phyloP scores from a whole-genome alignment of 2,888 invertebrate genomes.

The Tortricodes alternella region DNA sequence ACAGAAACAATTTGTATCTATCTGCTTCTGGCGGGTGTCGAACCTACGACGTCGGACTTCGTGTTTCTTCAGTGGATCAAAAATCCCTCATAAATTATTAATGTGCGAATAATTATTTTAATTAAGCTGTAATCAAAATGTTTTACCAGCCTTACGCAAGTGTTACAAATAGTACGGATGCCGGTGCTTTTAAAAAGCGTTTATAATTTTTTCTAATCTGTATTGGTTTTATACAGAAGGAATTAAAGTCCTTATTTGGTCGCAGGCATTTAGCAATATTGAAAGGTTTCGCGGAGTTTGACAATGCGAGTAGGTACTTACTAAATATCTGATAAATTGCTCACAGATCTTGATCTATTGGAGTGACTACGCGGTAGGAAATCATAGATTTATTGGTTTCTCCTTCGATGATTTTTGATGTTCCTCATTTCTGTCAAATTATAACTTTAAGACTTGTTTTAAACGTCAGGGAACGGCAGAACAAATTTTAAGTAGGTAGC shows the following conservation, averaged over 20 bases:
- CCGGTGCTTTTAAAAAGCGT: background rate
- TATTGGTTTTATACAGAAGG: constrained; percentile 15
- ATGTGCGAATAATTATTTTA: constrained; percentile 21
- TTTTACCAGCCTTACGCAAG: constrained; percentile 10
- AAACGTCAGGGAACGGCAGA: too few relatives aligned
- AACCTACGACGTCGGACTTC: too few relatives aligned
- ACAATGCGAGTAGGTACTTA: constrained; percentile 16
- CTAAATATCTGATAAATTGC: constrained; percentile 21
- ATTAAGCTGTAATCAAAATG: constrained; percentile 25
- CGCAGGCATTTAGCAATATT: constrained; percentile 13
- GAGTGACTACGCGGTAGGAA: constrained; percentile 5
- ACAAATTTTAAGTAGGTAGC: too few relatives aligned
- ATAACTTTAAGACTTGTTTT: too few relatives aligned
- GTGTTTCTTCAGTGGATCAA: background rate
- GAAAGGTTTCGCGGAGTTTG: constrained; percentile 13
- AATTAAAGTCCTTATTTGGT: constrained; percentile 19
- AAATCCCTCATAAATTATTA: constrained; percentile 10
- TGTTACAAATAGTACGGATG: constrained; percentile 14
- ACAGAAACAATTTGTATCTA: too few relatives aligned
- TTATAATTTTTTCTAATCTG: constrained; percentile 18
- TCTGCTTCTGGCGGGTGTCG: too few relatives aligned
- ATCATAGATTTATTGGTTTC: too few relatives aligned
- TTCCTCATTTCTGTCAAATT: too few relatives aligned
- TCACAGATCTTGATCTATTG: constrained; percentile 6
- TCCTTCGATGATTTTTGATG: too few relatives aligned